These are phyloP conservation scores for Myrmecobius fasciatus DNA, from an alignment of 2,113 vertebrate genomes.

Conservation along the genomic window DNA sequence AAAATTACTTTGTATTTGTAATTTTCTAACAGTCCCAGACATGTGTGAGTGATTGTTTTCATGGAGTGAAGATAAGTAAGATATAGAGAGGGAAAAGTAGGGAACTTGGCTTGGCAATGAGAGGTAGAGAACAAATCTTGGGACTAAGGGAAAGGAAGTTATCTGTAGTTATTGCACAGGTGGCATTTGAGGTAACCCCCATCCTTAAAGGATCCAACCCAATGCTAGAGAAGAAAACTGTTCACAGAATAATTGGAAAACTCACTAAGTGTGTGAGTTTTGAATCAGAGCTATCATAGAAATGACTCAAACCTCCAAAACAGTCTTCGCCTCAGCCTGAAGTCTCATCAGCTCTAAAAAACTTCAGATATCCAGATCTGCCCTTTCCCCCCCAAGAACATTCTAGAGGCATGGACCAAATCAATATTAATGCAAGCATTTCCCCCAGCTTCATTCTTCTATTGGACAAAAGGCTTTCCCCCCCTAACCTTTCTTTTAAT, in stretches of 20 bases:
- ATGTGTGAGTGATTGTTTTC: background rate
- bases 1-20: too few relatives aligned
- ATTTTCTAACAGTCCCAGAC: background rate
- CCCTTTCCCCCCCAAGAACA: background rate
- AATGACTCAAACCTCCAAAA: background rate
- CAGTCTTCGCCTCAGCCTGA: background rate
- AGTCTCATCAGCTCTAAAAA: background rate
- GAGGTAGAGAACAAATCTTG: background rate
- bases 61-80: background rate
- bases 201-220: background rate
- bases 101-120: background rate
- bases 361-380: background rate
- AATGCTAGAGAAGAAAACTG: background rate
- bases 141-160: background rate
- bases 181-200: background rate
- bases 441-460: background rate
- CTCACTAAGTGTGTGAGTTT: background rate
- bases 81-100: background rate
- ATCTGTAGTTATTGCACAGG: background rate
- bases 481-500: background rate
- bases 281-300: background rate
- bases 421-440: background rate
- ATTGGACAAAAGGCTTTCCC: background rate
- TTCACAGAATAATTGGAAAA: background rate
- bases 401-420: background rate